Conservation (phyloP, 2,888 invertebrate genomes). For the Athalia circularis region DNA sequence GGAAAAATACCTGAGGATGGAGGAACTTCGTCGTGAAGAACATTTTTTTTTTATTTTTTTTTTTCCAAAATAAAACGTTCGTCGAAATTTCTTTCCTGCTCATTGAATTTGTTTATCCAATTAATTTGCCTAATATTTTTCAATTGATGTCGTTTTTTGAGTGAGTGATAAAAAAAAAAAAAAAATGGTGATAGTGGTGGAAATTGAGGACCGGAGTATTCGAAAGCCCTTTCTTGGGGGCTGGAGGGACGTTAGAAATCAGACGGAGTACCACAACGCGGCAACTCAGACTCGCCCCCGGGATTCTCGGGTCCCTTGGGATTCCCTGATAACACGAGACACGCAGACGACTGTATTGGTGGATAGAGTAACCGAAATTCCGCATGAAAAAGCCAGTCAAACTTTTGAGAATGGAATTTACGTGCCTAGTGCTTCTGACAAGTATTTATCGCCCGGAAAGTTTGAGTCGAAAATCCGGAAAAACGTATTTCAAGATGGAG, state of each 20-base stretch:
- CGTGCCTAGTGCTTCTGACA: slow-evolving; percentile 30
- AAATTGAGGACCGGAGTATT: slow-evolving; percentile 78
- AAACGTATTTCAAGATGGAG: slow-evolving; percentile 16
- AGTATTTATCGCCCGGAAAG: slow-evolving; percentile 27
- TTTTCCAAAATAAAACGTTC: too few species aligned
- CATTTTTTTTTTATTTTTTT: too few species aligned
- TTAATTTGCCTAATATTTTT: not conserved
- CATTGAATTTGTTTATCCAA: not conserved
- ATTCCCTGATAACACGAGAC: slow-evolving; percentile 76
- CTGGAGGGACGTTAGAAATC: slow-evolving; percentile 83
- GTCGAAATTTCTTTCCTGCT: not conserved
- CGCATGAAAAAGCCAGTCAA: slow-evolving; percentile 20
- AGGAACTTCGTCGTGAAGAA: too few species aligned
- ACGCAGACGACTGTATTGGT: slow-evolving; percentile 76
- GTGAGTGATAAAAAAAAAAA: not conserved
- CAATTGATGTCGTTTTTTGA: not conserved
- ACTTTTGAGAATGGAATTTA: slow-evolving; percentile 36
- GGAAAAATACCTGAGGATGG: slow-evolving; percentile 9
- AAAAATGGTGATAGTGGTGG: slow-evolving; percentile 74
- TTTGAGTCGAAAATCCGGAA: slow-evolving; percentile 13
- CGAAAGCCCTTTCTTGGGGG: slow-evolving; percentile 89
- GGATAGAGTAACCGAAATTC: slow-evolving; percentile 17
- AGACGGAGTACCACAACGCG: slow-evolving; percentile 86
- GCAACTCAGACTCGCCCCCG: slow-evolving; percentile 85
- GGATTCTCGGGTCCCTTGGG: slow-evolving; percentile 74